phyloP scores from a whole-genome alignment of 2,888 invertebrate species.

The Charanyca ferruginea region DNA sequence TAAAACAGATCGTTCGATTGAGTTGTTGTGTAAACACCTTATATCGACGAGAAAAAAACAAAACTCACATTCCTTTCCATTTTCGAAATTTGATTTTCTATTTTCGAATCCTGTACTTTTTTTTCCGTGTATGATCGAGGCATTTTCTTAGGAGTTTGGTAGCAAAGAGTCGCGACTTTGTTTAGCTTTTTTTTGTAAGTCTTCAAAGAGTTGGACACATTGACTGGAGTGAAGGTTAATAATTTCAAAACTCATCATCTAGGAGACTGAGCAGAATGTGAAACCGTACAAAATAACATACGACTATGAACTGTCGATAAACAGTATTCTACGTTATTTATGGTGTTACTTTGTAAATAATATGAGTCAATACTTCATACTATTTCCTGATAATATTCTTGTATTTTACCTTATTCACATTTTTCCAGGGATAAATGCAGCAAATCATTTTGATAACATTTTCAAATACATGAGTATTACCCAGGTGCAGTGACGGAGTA shows the following conservation, averaged over 20 bases:
- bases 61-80: constrained; percentile 8
- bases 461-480: background rate
- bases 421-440: constrained; percentile 11
- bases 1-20: constrained; percentile 49
- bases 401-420: constrained; percentile 48
- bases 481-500: background rate
- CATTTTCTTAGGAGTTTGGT: background rate
- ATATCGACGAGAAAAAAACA: constrained; percentile 3
- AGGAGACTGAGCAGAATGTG: background rate
- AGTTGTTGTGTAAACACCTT: constrained; percentile 45
- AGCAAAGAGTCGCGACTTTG: background rate
- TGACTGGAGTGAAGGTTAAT: background rate
- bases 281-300: constrained; percentile 20
- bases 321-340: constrained; percentile 15
- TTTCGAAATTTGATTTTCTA: background rate
- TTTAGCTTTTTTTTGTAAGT: background rate
- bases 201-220: background rate
- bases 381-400: constrained; percentile 35
- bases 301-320: background rate
- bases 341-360: constrained; percentile 3
- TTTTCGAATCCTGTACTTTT: background rate
- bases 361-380: constrained; percentile 29
- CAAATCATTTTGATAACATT: constrained; percentile 1
- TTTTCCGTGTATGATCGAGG: background rate
- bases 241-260: background rate